Evolutionary conservation across 2,888 invertebrate genomes (phyloP), one percentile per base, ranked within the genome.

Genomic region (Phengaris alcon): DNA sequence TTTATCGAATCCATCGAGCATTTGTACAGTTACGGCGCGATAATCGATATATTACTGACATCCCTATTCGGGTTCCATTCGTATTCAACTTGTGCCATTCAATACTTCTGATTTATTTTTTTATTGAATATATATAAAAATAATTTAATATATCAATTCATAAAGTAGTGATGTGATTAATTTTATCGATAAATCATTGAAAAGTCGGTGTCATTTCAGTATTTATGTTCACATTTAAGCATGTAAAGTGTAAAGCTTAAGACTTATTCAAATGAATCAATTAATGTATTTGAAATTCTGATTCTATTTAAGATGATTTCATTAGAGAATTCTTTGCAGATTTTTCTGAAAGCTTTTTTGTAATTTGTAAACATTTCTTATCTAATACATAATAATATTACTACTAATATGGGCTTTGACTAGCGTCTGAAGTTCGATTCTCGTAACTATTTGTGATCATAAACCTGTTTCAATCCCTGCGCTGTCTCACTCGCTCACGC

Each of bases 1-100:
- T 70, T 70, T 70, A 72, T 72, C 72, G 72, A 22, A 72, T 54
- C 13, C 6, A 54, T 35, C 72, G 72, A 64, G 35, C 35, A 64
- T 54, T 68, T 72, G 48, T 70, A 78, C 78, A 82, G 81, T 83
- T 84, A 84, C 81, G 79, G 54, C 3, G 35, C 35, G 35, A 69
- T 69, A 22, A 80, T 79, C 79, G 78, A 79, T 79, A 80, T 78
- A 74, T 64, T 75, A 78, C 76, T 79, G 79, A 80, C 80, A 77
- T 81, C 80, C 77, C 79, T 82, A 80, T 74, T n/a, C n/a, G n/a
- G n/a, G 35, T 35, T 35, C n/a, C 35, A 35, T n/a, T 68, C 68
- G 15, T 69, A 69, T 69, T 69, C 69, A 10, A 48, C 44, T 35
- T 44, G 48, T n/a, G 10, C 46, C 48, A 48, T 69, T 68, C 68